Evolutionary conservation across 1,140 invertebrate species (phyloP).

Genomic region (Physella acuta): DNA sequence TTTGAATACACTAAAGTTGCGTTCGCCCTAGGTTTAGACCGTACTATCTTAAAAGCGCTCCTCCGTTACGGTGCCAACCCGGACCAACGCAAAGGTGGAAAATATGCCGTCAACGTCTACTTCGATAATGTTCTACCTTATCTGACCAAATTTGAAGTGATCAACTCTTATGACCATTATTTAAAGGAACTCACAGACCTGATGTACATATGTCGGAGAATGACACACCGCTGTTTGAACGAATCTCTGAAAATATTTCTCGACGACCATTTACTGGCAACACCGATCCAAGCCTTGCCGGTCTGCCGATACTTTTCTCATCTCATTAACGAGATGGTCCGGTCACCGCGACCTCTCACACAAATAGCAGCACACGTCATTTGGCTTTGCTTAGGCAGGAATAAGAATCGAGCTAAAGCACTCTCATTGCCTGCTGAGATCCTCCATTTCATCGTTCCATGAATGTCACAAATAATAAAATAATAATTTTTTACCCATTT

Average conservation of each 20-base stretch:
- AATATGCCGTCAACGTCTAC: conserved; percentile 15
- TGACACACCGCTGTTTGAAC: neutral
- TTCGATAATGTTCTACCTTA: conserved; percentile 23
- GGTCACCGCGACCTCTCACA: neutral
- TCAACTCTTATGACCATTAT: neutral
- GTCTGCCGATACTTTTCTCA: conserved; percentile 8
- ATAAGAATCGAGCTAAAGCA: conserved; percentile 1
- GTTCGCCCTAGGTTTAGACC: neutral
- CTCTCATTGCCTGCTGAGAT: conserved; percentile 1
- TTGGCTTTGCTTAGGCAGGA: neutral
- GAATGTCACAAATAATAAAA: too few relatives aligned
- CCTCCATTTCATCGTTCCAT: neutral
- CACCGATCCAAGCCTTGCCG: conserved; percentile 18
- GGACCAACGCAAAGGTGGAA: conserved; percentile 5
- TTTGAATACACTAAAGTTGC: conserved; percentile 18
- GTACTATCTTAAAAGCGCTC: neutral
- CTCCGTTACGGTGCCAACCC: conserved; percentile 23
- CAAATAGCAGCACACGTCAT: neutral
- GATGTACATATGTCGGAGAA: neutral
- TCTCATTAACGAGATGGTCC: conserved; percentile 4
- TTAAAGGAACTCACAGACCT: conserved; percentile 1
- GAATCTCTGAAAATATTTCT: conserved; percentile 14
- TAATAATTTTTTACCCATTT: too few relatives aligned
- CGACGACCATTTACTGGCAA: conserved; percentile 4
- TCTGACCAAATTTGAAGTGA: conserved; percentile 19